Percentiles rank a stretch among this genome's conserved stretches.
Evolutionary conservation across 2,113 vertebrate genomes (phyloP).

Genomic region (Sigmodon hispidus): DNA sequence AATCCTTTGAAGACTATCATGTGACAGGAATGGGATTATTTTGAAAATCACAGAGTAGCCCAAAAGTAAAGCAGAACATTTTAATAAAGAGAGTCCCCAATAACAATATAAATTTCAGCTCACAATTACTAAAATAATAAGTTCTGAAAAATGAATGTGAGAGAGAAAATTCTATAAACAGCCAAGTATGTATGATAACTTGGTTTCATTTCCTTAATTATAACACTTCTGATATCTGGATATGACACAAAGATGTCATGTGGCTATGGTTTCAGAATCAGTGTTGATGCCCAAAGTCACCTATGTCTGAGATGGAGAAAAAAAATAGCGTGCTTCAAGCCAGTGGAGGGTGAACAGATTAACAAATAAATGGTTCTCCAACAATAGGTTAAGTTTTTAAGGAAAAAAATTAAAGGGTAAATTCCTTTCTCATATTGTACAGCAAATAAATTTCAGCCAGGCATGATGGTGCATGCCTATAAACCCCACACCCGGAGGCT

Average conservation of each 20-base stretch:
- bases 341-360: background rate
- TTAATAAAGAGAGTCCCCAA: background rate
- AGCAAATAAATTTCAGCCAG: slow-evolving; percentile 28
- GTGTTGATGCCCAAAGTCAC: background rate
- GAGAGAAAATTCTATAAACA: background rate
- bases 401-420: background rate
- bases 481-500: background rate
- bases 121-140: background rate
- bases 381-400: background rate
- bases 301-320: slow-evolving; percentile 9
- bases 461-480: too few relatives aligned
- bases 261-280: background rate
- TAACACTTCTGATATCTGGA: slow-evolving; percentile 8
- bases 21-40: background rate
- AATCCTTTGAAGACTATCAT: slow-evolving; percentile 22
- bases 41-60: slow-evolving; percentile 9
- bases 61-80: background rate
- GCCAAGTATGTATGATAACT: background rate
- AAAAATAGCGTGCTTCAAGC: slow-evolving; percentile 17
- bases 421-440: background rate
- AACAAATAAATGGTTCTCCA: background rate
- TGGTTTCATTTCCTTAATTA: background rate
- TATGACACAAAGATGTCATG: slow-evolving; percentile 1
- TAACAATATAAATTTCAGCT: slow-evolving; percentile 34
- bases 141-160: background rate